Evolutionary conservation across 2,888 invertebrate species (phyloP), one percentile per base, ranked within the genome.

Genomic region (Mayetiola destructor): DNA sequence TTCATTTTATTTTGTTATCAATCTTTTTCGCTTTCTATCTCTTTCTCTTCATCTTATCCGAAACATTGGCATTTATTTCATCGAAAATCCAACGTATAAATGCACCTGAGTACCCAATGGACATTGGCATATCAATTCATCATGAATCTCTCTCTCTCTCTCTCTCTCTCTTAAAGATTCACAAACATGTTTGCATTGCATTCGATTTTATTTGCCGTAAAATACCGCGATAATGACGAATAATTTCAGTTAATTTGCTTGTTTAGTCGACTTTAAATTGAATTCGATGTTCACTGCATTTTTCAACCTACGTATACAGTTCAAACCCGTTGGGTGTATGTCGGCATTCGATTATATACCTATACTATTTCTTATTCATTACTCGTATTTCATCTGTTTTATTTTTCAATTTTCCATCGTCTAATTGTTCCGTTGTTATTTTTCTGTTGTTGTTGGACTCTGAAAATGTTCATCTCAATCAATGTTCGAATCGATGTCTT

Each of bases 151-250:
- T n/a, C n/a, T n/a, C n/a, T n/a, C n/a, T n/a, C n/a, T n/a, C n/a
- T n/a, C n/a, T n/a, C n/a, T n/a, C n/a, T n/a, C n/a, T n/a, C n/a
- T n/a, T n/a, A n/a, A n/a, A n/a, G n/a, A n/a, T n/a, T n/a, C n/a
- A n/a, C n/a, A n/a, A n/a, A n/a, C n/a, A n/a, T n/a, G n/a, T n/a
- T n/a, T n/a, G n/a, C n/a, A n/a, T n/a, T 48, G 48, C 48, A 48
- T 23, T 48, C 27, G 48, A n/a, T n/a, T 27, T 48, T 48, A 16
- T 27, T 48, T 48, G 4, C 3, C 4, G 48, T 16, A 14, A 27
- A 48, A 48, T 48, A 16, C 48, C 10, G 48, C 29, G 48, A 12
- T 48, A 16, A 48, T 27, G 48, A 48, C n/a, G 48, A 48, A 42
- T 42, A 42, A 48, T 48, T 27, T 20, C 10, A 3, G 39, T 48